A percentile compares a stretch with the other conserved stretches of the same genome.
These are phyloP conservation scores for Xanthia icteritia DNA, from an alignment of 2,888 invertebrate genomes.

Conservation along the genomic window DNA sequence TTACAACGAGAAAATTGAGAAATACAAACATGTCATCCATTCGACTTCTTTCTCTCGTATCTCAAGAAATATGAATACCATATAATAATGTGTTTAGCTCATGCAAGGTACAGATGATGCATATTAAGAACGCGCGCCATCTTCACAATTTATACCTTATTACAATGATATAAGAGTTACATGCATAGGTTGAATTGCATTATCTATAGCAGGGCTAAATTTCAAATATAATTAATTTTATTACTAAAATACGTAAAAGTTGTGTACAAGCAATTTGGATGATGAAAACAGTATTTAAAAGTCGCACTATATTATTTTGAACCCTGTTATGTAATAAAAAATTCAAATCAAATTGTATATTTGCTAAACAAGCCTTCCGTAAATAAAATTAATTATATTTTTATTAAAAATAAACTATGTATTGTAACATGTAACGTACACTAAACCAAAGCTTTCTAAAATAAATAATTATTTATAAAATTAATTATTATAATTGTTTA, in stretches of 20 bases:
- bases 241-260: neutral
- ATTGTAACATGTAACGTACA: constrained; percentile 37
- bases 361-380: constrained; percentile 19
- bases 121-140: neutral
- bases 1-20: neutral
- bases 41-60: neutral
- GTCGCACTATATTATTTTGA: neutral
- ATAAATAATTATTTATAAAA: neutral
- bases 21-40: neutral
- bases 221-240: neutral
- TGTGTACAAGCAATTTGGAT: neutral
- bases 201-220: neutral
- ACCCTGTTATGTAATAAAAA: neutral
- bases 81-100: too few relatives aligned
- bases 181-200: neutral
- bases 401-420: neutral
- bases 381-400: neutral
- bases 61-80: too few relatives aligned
- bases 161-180: neutral
- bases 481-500: constrained; percentile 16
- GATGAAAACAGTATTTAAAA: neutral
- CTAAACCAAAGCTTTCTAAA: constrained; percentile 52
- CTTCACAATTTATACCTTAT: neutral
- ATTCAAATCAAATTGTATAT: neutral
- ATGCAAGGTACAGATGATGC: neutral